Evolutionary conservation across 2,113 vertebrate genomes (phyloP), one percentile per base, ranked within the genome.

Genomic region (Brachypodius melanocephalos): DNA sequence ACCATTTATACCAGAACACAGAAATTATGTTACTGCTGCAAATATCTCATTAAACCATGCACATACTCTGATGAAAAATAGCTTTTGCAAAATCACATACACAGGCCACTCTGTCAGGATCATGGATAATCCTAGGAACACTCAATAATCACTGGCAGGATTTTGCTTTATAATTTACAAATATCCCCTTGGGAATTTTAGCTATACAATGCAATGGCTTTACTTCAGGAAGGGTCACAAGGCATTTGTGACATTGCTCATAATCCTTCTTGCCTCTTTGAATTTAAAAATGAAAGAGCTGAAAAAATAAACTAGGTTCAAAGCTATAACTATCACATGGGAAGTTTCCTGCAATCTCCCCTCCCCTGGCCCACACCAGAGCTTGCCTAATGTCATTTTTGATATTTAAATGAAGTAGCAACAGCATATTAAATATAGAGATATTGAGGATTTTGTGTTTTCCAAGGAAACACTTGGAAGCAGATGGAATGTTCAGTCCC

Each of bases 81-180:
- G 77, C n/a, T 85, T 87, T 85, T 93, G 42, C 49, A 91, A 93
- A 89, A 89, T 79, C 66, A 65, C 80, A 81, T 57, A 66, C 74
- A 72, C 31, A 63, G 36, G n/a, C 32, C 73, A 57, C 49, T 87
- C 34, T 73, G 49, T 75, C 74, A 91, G 81, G 58, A 94, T 76
- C 67, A 51, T 62, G 38, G 78, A 69, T 94, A 94, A 95, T 91
- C 69, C 74, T n/a, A 58, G 62, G 71, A 91, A 87, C 80, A 94
- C 77, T 88, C 78, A 76, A 69, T 69, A 95, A 88, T 46, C 5
- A 5, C 42, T 62, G 69, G 51, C 55, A 89, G 63, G 42, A 95
- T 73, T 87, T 89, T 89, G 42, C 51, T 78, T 89, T 88, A 66
- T 62, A 88, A 79, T 87, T 89, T 76, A 58, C 45, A 76, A 76